Evolutionary conservation across 35 echinoderm and acorn worm species (phyloP).

Genomic region (Apostichopus californicus): DNA sequence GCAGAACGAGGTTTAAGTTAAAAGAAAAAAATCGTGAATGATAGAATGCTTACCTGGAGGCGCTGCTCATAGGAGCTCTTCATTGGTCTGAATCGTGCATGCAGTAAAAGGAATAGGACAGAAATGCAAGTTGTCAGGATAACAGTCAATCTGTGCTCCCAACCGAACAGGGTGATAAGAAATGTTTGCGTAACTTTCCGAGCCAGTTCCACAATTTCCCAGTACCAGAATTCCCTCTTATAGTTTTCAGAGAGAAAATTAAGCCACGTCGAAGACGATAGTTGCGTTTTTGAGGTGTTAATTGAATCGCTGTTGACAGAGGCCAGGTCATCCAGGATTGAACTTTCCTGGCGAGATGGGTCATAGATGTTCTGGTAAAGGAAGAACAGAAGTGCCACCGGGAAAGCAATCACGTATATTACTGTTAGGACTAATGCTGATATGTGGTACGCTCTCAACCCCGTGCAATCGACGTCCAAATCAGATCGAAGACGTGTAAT

Average conservation of each 20-base stretch:
- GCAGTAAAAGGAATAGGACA: conserved; percentile 32
- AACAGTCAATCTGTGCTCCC: conserved; percentile 34
- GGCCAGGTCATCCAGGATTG: background rate
- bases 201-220: conserved; percentile 26
- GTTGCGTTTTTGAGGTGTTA: background rate
- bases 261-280: background rate
- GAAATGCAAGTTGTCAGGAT: conserved; percentile 40
- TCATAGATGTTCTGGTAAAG: background rate
- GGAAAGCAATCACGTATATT: conserved; percentile 7
- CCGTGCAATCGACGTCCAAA: background rate
- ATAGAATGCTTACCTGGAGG: conserved; percentile 37
- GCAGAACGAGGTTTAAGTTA: too few species aligned
- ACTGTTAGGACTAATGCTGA: background rate
- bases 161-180: conserved; percentile 15
- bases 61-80: conserved; percentile 28
- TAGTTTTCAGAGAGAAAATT: conserved; percentile 16
- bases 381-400: background rate
- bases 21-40: too few species aligned
- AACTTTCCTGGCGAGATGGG: background rate
- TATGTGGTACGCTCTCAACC: background rate
- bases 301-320: background rate
- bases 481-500: conserved; percentile 27
- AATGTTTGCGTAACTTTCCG: conserved; percentile 22
- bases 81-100: conserved; percentile 55
- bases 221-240: background rate